phyloP scores from a whole-genome alignment of 2,888 invertebrate genomes.

The Limnephilus lunatus region DNA sequence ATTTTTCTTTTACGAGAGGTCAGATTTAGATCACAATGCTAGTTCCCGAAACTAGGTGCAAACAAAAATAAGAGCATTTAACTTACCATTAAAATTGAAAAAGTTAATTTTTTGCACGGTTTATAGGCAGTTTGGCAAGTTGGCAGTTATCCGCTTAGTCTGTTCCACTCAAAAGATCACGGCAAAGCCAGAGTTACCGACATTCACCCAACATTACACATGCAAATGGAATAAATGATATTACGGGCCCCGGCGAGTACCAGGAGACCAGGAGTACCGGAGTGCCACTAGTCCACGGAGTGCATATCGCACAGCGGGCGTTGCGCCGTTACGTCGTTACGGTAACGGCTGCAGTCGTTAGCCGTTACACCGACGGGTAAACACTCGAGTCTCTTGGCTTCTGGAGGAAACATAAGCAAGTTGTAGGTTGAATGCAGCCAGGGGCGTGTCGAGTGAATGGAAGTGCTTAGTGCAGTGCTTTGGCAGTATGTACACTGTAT shows the following conservation, averaged over 20 bases:
- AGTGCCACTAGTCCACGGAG: constrained; percentile 16
- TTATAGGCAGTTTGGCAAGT: not conserved
- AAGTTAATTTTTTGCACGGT: not conserved
- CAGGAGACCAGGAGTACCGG: not conserved
- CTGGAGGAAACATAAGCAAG: constrained; percentile 39
- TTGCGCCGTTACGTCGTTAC: constrained; percentile 43
- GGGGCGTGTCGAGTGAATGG: constrained; percentile 31
- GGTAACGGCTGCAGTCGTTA: constrained; percentile 49
- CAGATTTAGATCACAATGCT: not conserved
- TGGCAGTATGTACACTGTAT: not conserved
- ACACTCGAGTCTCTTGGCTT: constrained; percentile 34
- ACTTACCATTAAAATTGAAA: not conserved
- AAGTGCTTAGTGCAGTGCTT: not conserved
- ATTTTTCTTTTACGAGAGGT: too few species aligned
- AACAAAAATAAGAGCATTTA: not conserved
- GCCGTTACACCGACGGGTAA: constrained; percentile 41
- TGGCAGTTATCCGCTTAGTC: not conserved
- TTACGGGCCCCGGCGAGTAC: not conserved
- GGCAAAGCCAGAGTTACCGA: not conserved
- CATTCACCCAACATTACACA: constrained; percentile 13
- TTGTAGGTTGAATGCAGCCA: constrained; percentile 17
- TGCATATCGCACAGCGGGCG: constrained; percentile 33
- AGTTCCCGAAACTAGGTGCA: not conserved
- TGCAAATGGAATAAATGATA: constrained; percentile 40
- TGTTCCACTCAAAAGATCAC: not conserved